These are phyloP conservation scores for Artibeus jamaicensis DNA, from an alignment of 2,797 vertebrate species.

Conservation along the genomic window DNA sequence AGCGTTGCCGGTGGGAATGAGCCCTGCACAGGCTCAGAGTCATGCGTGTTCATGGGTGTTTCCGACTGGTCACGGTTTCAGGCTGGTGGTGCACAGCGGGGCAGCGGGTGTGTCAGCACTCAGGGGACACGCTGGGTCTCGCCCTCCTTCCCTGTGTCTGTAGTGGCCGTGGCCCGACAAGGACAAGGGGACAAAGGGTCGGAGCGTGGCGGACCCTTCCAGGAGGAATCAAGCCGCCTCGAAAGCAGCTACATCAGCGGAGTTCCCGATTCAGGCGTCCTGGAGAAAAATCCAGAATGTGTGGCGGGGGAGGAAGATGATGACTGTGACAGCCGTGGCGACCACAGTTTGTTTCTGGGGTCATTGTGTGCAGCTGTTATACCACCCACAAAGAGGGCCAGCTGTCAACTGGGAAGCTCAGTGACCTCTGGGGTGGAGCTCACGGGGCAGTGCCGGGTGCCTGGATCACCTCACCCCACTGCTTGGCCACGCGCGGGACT, in stretches of 20 bases:
- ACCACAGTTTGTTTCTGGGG: not conserved
- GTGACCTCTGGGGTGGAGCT: fast-evolving
- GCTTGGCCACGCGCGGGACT: not conserved
- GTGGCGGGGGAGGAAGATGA: not conserved
- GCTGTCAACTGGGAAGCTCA: not conserved
- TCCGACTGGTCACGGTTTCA: not conserved
- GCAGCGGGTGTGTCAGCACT: not conserved
- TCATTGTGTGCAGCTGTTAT: not conserved
- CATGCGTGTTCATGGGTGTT: not conserved
- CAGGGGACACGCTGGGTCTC: not conserved
- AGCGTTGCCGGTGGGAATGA: not conserved
- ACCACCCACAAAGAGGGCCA: not conserved
- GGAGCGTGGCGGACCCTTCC: not conserved
- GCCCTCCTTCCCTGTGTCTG: not conserved
- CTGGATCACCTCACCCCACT: fast-evolving
- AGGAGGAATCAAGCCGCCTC: not conserved
- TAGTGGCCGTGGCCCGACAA: not conserved
- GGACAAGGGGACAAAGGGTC: not conserved
- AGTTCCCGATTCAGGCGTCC: not conserved
- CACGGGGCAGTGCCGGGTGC: not conserved
- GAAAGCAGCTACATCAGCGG: not conserved
- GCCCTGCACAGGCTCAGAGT: not conserved
- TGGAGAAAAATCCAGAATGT: not conserved
- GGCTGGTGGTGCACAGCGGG: too few relatives aligned
- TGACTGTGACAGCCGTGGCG: not conserved